Percentiles rank a stretch among this genome's conserved stretches.
These are phyloP conservation scores for Laterallus jamaicensis DNA, from an alignment of 2,113 vertebrate genomes.

Conservation along the genomic window DNA sequence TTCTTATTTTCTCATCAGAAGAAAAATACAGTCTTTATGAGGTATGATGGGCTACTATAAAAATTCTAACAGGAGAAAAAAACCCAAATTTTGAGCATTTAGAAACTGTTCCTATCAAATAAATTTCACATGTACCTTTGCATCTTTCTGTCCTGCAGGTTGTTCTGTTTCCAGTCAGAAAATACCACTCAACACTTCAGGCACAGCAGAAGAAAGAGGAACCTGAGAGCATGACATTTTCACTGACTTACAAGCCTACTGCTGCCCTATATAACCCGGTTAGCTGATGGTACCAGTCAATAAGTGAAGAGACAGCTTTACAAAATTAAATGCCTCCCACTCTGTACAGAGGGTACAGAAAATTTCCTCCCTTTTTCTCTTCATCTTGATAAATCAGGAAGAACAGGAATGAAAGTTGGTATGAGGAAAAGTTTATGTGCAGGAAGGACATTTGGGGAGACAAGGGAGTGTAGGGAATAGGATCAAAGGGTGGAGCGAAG, in stretches of 20 bases:
- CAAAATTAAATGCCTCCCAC: neutral
- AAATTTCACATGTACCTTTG: neutral
- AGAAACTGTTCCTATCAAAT: neutral
- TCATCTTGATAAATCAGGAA: neutral
- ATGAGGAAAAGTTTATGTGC: neutral
- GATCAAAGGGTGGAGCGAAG: neutral
- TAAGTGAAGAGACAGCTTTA: neutral
- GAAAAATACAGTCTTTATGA: neutral
- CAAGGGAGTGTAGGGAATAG: neutral
- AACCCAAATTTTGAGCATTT: neutral
- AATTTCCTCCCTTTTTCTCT: neutral
- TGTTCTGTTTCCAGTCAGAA: neutral
- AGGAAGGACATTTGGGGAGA: neutral
- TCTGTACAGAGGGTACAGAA: neutral
- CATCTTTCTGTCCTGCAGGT: neutral
- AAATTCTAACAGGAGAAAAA: neutral
- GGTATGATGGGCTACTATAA: neutral
- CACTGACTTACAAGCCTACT: neutral
- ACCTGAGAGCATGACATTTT: neutral
- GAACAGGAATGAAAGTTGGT: neutral
- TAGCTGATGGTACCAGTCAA: neutral
- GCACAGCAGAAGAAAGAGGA: neutral
- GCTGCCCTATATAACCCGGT: neutral
- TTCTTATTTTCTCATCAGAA: neutral
- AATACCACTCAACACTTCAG: neutral